Evolutionary conservation across 2,797 vertebrate species (phyloP).

Genomic region (Platyrinchus mystaceus): DNA sequence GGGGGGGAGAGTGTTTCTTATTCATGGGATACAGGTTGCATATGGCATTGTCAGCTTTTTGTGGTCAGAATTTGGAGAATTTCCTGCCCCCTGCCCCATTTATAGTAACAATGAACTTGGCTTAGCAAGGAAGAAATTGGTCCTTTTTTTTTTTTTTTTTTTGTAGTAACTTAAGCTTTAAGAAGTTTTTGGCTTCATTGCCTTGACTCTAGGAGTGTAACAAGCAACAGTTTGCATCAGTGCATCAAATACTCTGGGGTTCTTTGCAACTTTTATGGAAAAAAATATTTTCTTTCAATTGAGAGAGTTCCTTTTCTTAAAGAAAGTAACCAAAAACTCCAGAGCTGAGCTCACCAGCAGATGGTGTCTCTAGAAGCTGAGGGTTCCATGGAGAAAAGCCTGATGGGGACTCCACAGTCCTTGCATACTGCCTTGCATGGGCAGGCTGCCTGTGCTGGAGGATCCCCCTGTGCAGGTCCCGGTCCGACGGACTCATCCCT

Average conservation of each 20-base stretch:
- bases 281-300: not conserved
- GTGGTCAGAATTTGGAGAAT: not conserved
- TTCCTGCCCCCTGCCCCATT: not conserved
- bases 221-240: not conserved
- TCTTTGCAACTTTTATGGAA: not conserved
- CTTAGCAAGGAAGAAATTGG: not conserved
- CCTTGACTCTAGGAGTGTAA: not conserved
- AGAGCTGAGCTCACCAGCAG: not conserved
- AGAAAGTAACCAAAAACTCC: not conserved
- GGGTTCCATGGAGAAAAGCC: not conserved
- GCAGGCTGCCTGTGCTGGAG: not conserved
- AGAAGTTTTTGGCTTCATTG: not conserved
- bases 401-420: not conserved
- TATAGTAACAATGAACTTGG: not conserved
- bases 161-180: not conserved
- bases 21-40: not conserved
- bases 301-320: not conserved
- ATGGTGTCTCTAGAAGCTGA: not conserved
- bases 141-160: too few species aligned
- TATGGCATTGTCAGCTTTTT: not conserved
- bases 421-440: not conserved
- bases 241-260: not conserved
- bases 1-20: not conserved
- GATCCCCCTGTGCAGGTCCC: not conserved
- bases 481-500: rapidly evolving